These are phyloP conservation scores for Falco cherrug DNA, from an alignment of 2,797 vertebrate species.

Conservation along the genomic window DNA sequence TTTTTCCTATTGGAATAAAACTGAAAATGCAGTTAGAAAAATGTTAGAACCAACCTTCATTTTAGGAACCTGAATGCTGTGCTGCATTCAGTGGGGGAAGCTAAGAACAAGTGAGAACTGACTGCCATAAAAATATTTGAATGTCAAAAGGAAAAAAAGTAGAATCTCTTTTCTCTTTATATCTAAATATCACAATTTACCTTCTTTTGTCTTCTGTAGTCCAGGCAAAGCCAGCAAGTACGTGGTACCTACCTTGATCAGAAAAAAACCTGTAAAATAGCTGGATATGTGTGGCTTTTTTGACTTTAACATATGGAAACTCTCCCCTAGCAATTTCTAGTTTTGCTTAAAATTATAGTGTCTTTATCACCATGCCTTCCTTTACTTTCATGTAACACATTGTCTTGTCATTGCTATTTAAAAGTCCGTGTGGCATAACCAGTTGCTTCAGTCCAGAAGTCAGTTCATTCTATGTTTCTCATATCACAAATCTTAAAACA, in stretches of 20 bases:
- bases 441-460: not conserved
- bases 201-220: conserved; percentile 41
- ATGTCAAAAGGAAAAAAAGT: not conserved
- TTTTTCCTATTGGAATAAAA: not conserved
- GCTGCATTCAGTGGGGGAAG: not conserved
- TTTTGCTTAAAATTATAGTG: not conserved
- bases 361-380: not conserved
- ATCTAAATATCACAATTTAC: not conserved
- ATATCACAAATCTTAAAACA: not conserved
- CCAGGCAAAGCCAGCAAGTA: conserved; percentile 66
- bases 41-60: not conserved
- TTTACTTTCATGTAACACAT: not conserved
- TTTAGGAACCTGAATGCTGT: not conserved
- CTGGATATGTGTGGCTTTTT: not conserved
- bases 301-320: not conserved
- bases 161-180: not conserved
- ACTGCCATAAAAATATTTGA: not conserved
- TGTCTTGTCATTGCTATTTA: not conserved
- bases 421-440: not conserved
- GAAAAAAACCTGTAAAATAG: conserved; percentile 4
- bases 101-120: not conserved
- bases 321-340: not conserved
- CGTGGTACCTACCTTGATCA: conserved; percentile 12
- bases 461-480: not conserved
- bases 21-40: not conserved